Evolutionary conservation across 2,888 invertebrate species (phyloP).

Genomic region (Luperina nickerlii): DNA sequence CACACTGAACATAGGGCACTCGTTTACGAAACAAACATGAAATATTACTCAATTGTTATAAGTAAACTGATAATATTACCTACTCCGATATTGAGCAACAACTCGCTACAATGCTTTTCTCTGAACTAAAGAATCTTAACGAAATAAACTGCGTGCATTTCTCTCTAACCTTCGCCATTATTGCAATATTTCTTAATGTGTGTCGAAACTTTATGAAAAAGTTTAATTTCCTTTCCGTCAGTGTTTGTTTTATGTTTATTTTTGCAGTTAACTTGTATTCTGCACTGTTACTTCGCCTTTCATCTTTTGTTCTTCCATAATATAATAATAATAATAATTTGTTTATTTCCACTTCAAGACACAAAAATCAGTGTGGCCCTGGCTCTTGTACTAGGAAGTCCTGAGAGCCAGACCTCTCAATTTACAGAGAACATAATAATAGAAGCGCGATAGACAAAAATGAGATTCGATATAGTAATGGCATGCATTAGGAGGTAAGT

Average conservation of each 20-base stretch:
- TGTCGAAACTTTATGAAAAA: constrained; percentile 38
- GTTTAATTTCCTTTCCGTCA: constrained; percentile 40
- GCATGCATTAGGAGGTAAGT: no score
- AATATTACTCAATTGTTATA: constrained; percentile 58
- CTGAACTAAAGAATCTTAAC: not conserved
- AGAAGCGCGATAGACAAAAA: no score
- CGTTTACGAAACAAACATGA: constrained; percentile 56
- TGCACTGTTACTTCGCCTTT: constrained; percentile 12
- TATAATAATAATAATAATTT: no score
- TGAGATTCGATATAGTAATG: no score
- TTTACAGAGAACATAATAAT: no score
- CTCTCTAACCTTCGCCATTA: constrained; percentile 5
- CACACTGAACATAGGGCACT: constrained; percentile 48
- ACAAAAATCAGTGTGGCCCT: no score
- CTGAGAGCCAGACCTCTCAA: no score
- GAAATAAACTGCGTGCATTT: constrained; percentile 1
- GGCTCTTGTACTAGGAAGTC: no score
- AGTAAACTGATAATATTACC: constrained; percentile 8
- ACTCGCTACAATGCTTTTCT: constrained; percentile 2
- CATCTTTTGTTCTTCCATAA: constrained; percentile 16
- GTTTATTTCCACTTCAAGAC: no score
- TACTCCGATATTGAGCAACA: constrained; percentile 14
- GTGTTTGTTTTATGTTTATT: constrained; percentile 20
- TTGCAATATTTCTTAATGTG: constrained; percentile 23
- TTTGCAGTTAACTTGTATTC: constrained; percentile 11